phyloP scores from a whole-genome alignment of 2,888 invertebrate species.

The Microdon myrmicae region DNA sequence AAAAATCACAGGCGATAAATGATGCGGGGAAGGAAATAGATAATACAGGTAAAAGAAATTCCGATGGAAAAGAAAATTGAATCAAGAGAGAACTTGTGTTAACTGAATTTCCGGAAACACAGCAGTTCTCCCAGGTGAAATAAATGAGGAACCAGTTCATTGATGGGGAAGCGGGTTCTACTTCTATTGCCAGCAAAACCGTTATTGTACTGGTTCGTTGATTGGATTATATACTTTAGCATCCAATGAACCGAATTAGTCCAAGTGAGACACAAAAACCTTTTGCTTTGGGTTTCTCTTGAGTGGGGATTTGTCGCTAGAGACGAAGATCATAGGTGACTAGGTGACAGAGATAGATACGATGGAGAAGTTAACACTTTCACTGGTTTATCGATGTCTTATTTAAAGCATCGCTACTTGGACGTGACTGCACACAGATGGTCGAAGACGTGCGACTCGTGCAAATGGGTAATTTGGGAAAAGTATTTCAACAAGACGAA shows the following conservation, averaged over 20 bases:
- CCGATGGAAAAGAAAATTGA: conserved; percentile 6
- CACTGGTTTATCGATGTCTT: conserved; percentile 34
- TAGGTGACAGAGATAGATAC: too few species aligned
- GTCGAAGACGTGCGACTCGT: conserved; percentile 43
- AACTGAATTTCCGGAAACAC: conserved; percentile 42
- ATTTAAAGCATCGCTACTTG: conserved; percentile 43
- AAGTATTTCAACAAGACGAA: too few species aligned
- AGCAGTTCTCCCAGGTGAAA: conserved; percentile 21
- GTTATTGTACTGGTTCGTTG: conserved; percentile 17
- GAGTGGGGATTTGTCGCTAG: neutral
- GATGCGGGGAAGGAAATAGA: too few species aligned
- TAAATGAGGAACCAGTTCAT: conserved; percentile 33
- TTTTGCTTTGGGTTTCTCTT: conserved; percentile 38
- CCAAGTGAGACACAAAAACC: conserved; percentile 3
- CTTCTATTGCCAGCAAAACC: too few species aligned
- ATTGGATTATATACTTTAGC: too few species aligned
- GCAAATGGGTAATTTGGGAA: conserved; percentile 46
- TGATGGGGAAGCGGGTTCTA: conserved; percentile 39
- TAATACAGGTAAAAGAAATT: neutral
- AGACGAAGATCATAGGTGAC: too few species aligned
- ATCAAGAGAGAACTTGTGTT: conserved; percentile 14
- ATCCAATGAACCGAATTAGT: too few species aligned
- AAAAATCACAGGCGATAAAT: too few species aligned
- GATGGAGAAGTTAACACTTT: conserved; percentile 32
- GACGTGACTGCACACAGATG: conserved; percentile 46